Evolutionary conservation across 2,113 vertebrate genomes (phyloP).

Genomic region (Varanus salvator): DNA sequence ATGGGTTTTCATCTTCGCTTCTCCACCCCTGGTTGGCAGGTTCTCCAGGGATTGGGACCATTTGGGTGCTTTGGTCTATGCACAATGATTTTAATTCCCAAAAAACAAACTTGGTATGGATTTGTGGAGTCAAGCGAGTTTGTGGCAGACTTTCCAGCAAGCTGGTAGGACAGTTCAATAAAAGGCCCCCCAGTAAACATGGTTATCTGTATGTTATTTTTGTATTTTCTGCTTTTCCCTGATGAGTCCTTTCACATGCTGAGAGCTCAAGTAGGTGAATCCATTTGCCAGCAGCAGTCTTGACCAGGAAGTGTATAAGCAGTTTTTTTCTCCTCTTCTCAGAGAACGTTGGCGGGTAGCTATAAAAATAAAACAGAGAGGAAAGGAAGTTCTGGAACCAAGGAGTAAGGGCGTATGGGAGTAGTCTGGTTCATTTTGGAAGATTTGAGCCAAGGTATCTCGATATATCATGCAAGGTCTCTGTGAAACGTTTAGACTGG

Average conservation of each 20-base stretch:
- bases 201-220: too few species aligned
- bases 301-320: conserved; percentile 13
- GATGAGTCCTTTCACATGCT: background rate
- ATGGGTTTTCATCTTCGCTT: background rate
- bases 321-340: background rate
- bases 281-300: background rate
- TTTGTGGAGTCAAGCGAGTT: background rate
- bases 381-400: background rate
- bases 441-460: background rate
- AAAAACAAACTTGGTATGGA: background rate
- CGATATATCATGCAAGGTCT: background rate
- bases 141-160: background rate
- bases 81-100: background rate
- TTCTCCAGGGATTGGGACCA: too few species aligned
- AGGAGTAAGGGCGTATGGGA: background rate
- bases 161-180: background rate
- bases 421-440: background rate
- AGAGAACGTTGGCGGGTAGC: background rate
- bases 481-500: background rate
- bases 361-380: background rate
- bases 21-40: too few species aligned
- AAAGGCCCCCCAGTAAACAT: too few species aligned
- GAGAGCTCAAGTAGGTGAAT: background rate
- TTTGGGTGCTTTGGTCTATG: background rate
- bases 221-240: too few species aligned